Percentiles rank a stretch among this genome's conserved stretches.
Evolutionary conservation across 1,140 invertebrate species (phyloP).

Genomic region (Neuroterus valhalla): DNA sequence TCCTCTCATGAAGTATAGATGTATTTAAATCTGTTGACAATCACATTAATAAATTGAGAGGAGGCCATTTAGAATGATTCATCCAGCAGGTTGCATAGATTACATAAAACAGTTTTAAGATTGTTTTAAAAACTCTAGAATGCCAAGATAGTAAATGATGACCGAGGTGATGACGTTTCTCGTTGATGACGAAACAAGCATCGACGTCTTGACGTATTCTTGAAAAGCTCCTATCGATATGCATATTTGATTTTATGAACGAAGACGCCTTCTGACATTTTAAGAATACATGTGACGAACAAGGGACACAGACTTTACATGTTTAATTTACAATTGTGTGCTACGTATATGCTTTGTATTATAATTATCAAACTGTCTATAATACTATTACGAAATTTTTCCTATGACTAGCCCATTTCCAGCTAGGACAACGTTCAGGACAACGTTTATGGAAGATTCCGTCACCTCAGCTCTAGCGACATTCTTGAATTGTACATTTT

Average conservation of each 20-base stretch:
- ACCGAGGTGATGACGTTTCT: slow-evolving; percentile 15
- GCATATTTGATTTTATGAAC: neutral
- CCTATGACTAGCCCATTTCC: too few relatives aligned
- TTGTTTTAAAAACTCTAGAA: neutral
- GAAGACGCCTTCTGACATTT: slow-evolving; percentile 1
- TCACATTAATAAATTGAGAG: neutral
- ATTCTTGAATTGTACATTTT: too few relatives aligned
- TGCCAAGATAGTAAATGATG: neutral
- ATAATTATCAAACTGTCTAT: too few relatives aligned
- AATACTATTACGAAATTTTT: too few relatives aligned
- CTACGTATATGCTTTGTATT: neutral
- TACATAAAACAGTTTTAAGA: slow-evolving; percentile 2
- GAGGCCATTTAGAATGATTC: neutral
- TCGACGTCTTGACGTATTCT: neutral
- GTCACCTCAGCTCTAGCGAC: too few relatives aligned
- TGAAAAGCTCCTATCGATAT: neutral
- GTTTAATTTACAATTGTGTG: neutral
- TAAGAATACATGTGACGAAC: neutral
- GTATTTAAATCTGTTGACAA: too few relatives aligned
- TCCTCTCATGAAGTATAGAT: too few relatives aligned
- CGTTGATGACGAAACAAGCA: neutral
- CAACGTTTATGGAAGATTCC: too few relatives aligned
- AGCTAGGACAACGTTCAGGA: too few relatives aligned
- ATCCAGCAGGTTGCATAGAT: neutral
- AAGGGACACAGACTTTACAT: neutral